Evolutionary conservation across 2,797 vertebrate species (phyloP).

Genomic region (Hemibagrus guttatus): DNA sequence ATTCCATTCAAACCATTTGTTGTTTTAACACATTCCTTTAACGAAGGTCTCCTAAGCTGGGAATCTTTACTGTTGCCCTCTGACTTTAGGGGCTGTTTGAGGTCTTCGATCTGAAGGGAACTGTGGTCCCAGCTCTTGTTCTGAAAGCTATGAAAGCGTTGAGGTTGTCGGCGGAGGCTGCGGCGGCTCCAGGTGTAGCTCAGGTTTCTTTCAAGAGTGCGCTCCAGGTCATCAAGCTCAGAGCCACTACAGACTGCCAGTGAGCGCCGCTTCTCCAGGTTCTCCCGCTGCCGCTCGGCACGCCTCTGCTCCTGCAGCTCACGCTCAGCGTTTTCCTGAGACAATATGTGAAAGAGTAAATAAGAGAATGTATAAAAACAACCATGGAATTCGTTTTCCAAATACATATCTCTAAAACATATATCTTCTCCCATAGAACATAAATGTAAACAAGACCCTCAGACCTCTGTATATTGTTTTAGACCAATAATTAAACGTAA

Average conservation of each 20-base stretch:
- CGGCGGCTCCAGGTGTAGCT: conserved; percentile 72
- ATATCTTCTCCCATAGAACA: not conserved
- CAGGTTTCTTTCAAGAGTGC: conserved; percentile 76
- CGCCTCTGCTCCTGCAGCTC: conserved; percentile 78
- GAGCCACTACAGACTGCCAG: conserved; percentile 72
- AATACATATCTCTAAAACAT: not conserved
- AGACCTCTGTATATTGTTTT: not conserved
- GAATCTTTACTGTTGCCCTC: conserved; percentile 20
- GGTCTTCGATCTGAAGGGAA: conserved; percentile 15
- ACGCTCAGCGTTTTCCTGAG: conserved; percentile 80
- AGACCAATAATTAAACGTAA: not conserved
- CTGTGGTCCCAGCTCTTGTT: conserved; percentile 28
- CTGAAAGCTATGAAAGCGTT: conserved; percentile 50
- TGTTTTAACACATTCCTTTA: not conserved
- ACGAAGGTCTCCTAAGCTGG: not conserved
- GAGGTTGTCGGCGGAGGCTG: conserved; percentile 69
- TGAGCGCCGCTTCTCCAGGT: conserved; percentile 76
- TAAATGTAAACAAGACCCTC: not conserved
- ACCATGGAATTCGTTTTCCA: not conserved
- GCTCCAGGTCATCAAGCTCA: conserved; percentile 77
- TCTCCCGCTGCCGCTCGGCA: conserved; percentile 73
- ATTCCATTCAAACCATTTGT: not conserved
- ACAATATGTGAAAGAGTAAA: not conserved
- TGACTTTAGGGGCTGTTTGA: not conserved
- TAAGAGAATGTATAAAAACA: not conserved